A percentile compares a stretch with the other conserved stretches of the same genome.
phyloP scores from a whole-genome alignment of 2,113 vertebrate genomes.

The Xenus cinereus region DNA sequence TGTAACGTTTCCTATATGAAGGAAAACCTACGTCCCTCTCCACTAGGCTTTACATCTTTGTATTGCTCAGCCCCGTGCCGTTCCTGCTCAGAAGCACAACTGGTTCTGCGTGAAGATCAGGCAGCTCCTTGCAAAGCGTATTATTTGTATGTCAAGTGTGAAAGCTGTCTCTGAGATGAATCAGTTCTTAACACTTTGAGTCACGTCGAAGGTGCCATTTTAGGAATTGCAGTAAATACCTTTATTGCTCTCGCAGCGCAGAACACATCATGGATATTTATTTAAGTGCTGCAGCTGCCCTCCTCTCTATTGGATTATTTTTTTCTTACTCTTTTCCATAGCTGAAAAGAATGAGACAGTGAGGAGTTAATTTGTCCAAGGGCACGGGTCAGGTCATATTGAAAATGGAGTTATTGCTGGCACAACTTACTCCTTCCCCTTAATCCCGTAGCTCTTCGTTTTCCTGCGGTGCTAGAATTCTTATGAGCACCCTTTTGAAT shows the following conservation, averaged over 20 bases:
- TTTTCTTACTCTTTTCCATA: background rate
- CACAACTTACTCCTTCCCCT: background rate
- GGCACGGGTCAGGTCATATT: background rate
- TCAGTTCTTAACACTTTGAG: background rate
- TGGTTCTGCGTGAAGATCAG: background rate
- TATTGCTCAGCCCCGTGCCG: background rate
- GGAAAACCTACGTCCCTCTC: background rate
- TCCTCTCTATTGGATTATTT: background rate
- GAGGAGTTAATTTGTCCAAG: background rate
- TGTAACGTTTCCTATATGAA: fast-evolving
- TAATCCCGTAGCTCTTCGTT: background rate
- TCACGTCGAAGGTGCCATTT: slow-evolving; percentile 20
- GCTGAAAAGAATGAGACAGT: background rate
- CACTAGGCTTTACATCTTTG: background rate
- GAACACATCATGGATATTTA: background rate
- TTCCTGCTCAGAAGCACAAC: background rate
- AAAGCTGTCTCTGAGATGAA: background rate
- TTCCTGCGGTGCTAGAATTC: background rate
- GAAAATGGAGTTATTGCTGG: background rate
- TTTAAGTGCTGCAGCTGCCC: slow-evolving; percentile 4
- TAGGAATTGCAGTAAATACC: background rate
- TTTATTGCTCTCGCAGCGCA: background rate
- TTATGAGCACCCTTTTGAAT: background rate
- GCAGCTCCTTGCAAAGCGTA: background rate
- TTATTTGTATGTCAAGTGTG: background rate